A percentile compares a stretch with the other conserved stretches of the same genome.
phyloP scores from a whole-genome alignment of 92 coral and sea anemone species.

The Metridium senile region DNA sequence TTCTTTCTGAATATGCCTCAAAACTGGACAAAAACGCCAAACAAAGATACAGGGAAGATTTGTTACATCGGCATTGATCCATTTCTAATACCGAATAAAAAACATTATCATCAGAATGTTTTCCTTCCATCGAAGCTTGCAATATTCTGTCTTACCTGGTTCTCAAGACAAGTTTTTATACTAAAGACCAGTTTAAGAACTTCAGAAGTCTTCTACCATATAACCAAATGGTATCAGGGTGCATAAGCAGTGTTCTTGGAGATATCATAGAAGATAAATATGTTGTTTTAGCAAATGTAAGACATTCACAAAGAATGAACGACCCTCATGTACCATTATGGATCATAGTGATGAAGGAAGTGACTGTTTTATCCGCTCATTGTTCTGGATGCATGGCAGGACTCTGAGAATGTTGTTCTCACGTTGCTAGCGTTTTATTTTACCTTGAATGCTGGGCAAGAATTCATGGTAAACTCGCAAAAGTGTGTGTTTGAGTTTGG shows the following conservation, averaged over 20 bases:
- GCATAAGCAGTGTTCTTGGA: slow-evolving; percentile 44
- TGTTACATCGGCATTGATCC: slow-evolving; percentile 43
- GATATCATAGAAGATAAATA: slow-evolving; percentile 40
- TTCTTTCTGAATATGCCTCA: slow-evolving; percentile 32
- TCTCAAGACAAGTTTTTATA: slow-evolving; percentile 38
- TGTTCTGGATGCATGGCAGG: slow-evolving; percentile 59
- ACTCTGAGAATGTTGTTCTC: slow-evolving; percentile 54
- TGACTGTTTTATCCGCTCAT: slow-evolving; percentile 42
- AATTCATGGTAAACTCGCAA: slow-evolving; percentile 39
- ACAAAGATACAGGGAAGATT: slow-evolving; percentile 29
- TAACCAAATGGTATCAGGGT: slow-evolving; percentile 61
- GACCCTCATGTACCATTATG: slow-evolving; percentile 45
- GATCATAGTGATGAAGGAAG: slow-evolving; percentile 46
- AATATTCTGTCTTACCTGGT: slow-evolving; percentile 44
- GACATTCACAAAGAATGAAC: too few relatives aligned
- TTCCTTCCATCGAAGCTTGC: slow-evolving; percentile 43
- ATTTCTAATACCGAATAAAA: slow-evolving; percentile 11
- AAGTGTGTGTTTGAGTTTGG: slow-evolving; percentile 24
- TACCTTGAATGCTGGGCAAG: slow-evolving; percentile 53
- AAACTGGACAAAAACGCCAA: slow-evolving; percentile 18
- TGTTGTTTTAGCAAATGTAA: slow-evolving; percentile 50
- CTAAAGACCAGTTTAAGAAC: slow-evolving; percentile 16
- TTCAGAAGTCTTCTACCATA: slow-evolving; percentile 47
- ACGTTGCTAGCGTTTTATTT: slow-evolving; percentile 50
- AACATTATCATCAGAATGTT: slow-evolving; percentile 32